Evolutionary conservation across 1,140 invertebrate species (phyloP).

Genomic region (Triops longicaudatus): DNA sequence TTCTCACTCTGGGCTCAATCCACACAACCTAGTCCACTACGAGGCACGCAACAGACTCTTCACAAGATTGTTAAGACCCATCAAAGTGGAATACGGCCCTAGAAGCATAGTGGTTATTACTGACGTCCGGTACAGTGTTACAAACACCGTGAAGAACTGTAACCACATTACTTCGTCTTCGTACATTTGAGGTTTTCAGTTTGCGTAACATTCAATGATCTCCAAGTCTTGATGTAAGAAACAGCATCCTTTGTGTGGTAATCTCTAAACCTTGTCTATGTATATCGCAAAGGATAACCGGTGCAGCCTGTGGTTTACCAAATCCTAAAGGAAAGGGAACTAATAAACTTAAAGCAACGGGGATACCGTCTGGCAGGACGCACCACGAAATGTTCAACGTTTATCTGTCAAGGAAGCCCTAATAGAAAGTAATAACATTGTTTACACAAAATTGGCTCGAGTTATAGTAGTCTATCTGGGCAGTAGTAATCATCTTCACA

Average conservation of each 20-base stretch:
- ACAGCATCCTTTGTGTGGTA: too few species aligned
- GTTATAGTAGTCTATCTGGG: too few species aligned
- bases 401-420: not conserved
- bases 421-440: not conserved
- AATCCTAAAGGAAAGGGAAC: not conserved
- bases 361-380: not conserved
- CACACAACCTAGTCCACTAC: not conserved
- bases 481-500: too few species aligned
- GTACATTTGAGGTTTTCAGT: too few species aligned
- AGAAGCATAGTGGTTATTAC: too few species aligned
- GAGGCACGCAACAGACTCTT: slow-evolving; percentile 8
- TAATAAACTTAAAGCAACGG: not conserved
- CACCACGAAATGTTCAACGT: not conserved
- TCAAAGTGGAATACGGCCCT: not conserved
- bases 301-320: not conserved
- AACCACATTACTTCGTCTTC: too few species aligned
- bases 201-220: too few species aligned
- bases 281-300: not conserved
- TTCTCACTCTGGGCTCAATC: slow-evolving; percentile 15
- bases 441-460: too few species aligned
- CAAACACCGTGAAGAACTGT: too few species aligned
- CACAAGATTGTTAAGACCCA: not conserved
- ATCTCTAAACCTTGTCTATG: not conserved
- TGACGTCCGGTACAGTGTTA: too few species aligned
- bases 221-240: too few species aligned